Evolutionary conservation across 2,888 invertebrate species (phyloP), one percentile per base, ranked within the genome.

Genomic region (Thalpophila matura): DNA sequence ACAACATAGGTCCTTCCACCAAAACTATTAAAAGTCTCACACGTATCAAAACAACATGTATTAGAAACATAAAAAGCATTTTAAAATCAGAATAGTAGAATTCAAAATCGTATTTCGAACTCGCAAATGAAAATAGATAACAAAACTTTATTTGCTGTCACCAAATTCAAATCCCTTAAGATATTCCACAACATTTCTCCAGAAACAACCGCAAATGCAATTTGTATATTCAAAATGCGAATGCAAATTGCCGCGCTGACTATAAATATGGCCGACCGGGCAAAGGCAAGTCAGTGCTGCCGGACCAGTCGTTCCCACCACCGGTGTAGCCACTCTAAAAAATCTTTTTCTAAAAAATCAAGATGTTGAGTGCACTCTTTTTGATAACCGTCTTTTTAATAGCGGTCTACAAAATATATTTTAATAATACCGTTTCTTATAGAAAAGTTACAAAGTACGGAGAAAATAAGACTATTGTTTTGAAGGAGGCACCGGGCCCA

Each of bases 401-500:
- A 26, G 82, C 86, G 79, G 83, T 87, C 42, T 93, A 90, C 75
- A 92, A 89, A 85, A 73, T 89, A 57, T 89, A 90, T 65, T 83
- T 83, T 35, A 83, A 82, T 9, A 86, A 84, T 63, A 85, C 87
- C 38, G 77, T 89, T 0, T 75, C 79, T 53, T 83, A 74, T 71
- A 86, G 79, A 57, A 89, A 79, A 56, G 53, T 78, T 1, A 84
- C 75, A 2, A 91, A 85, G 63, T 84, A 89, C 61, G 89, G 87
- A 18, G 87, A 81, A 1, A 72, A 69, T 16, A 83, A 79, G 43
- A 66, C 80, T 4, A 69, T 83, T 14, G 74, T 84, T n/a, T 74
- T 92, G 10, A 87, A 86, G 60, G 86, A 92, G 70, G 96, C 96
- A 10, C 97, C 97, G 38, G 97, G 97, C 0, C 97, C 97, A 0